phyloP scores from a whole-genome alignment of 1,140 invertebrate species.

The Achroia grisella region DNA sequence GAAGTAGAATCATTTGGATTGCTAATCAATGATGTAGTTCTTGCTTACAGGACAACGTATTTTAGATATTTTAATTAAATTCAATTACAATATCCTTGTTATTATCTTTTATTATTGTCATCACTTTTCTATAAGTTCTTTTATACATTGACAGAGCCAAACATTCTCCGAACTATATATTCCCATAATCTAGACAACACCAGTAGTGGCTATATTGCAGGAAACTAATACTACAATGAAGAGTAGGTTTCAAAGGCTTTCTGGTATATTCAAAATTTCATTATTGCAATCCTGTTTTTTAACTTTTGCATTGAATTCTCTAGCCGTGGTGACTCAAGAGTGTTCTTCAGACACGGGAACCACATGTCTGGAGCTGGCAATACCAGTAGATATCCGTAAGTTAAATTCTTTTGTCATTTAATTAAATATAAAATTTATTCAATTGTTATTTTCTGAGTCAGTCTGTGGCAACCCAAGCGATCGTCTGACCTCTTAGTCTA shows the following conservation, averaged over 20 bases:
- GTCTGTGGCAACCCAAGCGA: too few species aligned
- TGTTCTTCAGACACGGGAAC: constrained; percentile 81
- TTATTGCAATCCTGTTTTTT: too few species aligned
- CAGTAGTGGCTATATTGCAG: neutral
- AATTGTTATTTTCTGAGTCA: neutral
- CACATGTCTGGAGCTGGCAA: constrained; percentile 76
- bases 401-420: constrained; percentile 8
- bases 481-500: too few species aligned
- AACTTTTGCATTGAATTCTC: neutral
- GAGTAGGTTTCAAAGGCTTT: neutral
- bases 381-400: constrained; percentile 74
- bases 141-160: too few species aligned
- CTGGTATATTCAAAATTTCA: neutral
- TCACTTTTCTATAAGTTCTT: too few species aligned
- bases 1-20: too few species aligned
- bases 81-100: too few species aligned
- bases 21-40: too few species aligned
- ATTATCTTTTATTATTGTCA: too few species aligned
- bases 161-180: too few species aligned
- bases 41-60: too few species aligned
- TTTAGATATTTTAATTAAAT: too few species aligned
- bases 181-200: neutral
- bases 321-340: constrained; percentile 80
- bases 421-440: neutral
- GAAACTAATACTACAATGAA: constrained; percentile 1